A percentile compares a stretch with the other conserved stretches of the same genome.
Conservation (phyloP, 2,888 invertebrate genomes). For the Cheilosia urbana region DNA sequence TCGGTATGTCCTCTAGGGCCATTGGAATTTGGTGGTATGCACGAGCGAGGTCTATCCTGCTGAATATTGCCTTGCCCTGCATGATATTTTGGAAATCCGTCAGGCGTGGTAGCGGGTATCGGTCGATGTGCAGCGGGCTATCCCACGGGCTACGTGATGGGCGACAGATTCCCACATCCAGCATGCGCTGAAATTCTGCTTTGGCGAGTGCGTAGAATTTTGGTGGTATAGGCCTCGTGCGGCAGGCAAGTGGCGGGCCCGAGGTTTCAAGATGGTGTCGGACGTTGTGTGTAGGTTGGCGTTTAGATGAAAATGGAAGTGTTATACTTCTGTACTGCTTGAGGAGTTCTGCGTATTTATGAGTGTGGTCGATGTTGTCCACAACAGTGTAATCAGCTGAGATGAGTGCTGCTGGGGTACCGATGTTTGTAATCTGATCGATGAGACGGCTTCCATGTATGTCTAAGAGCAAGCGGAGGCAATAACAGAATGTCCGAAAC, state of each 20-base stretch:
- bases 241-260: conserved; percentile 16
- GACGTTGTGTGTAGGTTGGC: background rate
- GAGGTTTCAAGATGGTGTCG: conserved; percentile 18
- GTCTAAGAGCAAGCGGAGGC: too few relatives aligned
- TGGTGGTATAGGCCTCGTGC: conserved; percentile 19
- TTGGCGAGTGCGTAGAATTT: conserved; percentile 7
- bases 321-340: background rate
- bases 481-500: too few relatives aligned
- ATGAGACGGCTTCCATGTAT: too few relatives aligned
- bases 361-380: too few relatives aligned
- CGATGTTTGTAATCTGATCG: too few relatives aligned
- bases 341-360: too few relatives aligned
- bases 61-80: background rate
- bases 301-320: conserved; percentile 15
- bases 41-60: too few relatives aligned
- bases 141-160: conserved; percentile 82
- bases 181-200: conserved; percentile 17
- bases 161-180: conserved; percentile 78
- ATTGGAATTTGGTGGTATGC: too few relatives aligned
- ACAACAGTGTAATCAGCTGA: too few relatives aligned
- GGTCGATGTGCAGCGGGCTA: conserved; percentile 79
- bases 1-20: too few relatives aligned
- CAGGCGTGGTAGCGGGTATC: background rate
- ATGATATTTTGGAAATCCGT: background rate
- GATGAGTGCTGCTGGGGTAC: too few relatives aligned